These are phyloP conservation scores for Pseudomugil tenellus DNA, from an alignment of 2,797 vertebrate species.

Conservation along the genomic window DNA sequence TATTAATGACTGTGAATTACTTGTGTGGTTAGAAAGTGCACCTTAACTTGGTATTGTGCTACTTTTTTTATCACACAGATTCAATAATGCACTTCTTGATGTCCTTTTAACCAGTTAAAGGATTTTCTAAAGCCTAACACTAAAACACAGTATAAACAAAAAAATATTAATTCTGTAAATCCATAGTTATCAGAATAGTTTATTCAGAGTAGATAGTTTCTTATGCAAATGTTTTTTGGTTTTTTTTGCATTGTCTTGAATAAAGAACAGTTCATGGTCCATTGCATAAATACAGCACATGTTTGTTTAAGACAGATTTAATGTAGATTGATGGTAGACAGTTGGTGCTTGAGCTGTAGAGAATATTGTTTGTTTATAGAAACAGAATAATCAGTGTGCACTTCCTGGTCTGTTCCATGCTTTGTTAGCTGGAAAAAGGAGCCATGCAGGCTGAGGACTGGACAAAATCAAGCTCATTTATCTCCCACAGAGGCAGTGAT, in stretches of 20 bases:
- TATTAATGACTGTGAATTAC: conserved; percentile 18
- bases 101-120: no score
- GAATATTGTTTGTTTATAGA: conserved; percentile 11
- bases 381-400: conserved; percentile 8
- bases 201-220: background rate
- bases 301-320: background rate
- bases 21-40: background rate
- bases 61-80: no score
- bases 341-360: background rate
- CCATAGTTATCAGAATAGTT: background rate
- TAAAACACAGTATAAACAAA: no score
- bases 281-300: background rate
- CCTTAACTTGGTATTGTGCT: no score
- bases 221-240: background rate
- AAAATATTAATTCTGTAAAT: no score
- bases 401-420: conserved; percentile 25
- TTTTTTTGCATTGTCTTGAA: no score
- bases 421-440: conserved; percentile 25
- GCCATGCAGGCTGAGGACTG: conserved; percentile 34
- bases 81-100: no score
- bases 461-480: conserved; percentile 72
- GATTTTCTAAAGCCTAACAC: no score
- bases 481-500: conserved; percentile 56
- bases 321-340: background rate
- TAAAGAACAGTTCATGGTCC: background rate